phyloP scores from a whole-genome alignment of 2,113 vertebrate genomes.

The Rhipidura dahli region DNA sequence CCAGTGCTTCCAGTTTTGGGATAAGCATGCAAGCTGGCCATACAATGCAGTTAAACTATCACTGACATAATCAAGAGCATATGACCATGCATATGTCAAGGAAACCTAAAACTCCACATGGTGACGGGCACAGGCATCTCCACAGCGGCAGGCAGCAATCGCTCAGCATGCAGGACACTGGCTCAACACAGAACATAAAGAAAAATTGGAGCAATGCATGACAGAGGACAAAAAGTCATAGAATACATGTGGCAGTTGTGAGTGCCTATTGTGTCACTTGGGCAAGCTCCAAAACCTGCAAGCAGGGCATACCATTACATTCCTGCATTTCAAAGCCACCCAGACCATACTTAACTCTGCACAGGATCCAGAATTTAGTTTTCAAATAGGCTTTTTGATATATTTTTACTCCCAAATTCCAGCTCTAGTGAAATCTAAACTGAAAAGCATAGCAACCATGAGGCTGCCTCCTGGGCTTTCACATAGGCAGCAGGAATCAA shows the following conservation, averaged over 20 bases:
- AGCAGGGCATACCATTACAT: not conserved
- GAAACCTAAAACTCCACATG: not conserved
- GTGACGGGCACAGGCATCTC: not conserved
- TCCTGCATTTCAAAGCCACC: not conserved
- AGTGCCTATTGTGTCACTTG: not conserved
- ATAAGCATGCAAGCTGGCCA: not conserved
- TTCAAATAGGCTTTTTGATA: not conserved
- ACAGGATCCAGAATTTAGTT: not conserved
- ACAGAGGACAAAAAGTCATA: not conserved
- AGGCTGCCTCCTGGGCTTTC: not conserved
- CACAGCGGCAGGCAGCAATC: not conserved
- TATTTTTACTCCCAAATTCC: not conserved
- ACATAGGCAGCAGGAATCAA: not conserved
- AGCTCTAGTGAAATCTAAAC: not conserved
- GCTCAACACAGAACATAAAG: not conserved
- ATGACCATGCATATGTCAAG: not conserved
- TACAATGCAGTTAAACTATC: not conserved
- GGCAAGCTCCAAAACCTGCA: not conserved
- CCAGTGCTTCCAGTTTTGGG: not conserved
- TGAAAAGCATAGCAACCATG: not conserved
- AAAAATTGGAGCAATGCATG: not conserved
- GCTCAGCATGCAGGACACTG: not conserved
- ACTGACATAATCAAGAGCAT: not conserved
- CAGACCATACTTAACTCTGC: not conserved
- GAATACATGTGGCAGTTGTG: not conserved